These are phyloP conservation scores for Geophilus truncorum DNA, from an alignment of 2,888 invertebrate species.

Conservation along the genomic window DNA sequence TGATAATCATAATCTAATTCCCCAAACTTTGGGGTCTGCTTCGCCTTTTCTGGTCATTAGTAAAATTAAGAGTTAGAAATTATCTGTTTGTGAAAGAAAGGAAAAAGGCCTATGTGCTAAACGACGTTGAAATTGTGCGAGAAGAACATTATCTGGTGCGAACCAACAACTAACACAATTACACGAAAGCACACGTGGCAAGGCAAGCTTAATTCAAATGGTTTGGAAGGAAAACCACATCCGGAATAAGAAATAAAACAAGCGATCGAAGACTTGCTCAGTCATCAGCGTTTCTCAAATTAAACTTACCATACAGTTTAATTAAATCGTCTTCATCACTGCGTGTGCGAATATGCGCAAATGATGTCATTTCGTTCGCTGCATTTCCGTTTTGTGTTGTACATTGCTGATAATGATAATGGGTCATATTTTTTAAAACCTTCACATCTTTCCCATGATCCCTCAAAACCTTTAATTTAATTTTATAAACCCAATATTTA, in stretches of 20 bases:
- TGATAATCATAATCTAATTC: neutral
- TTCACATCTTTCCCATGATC: neutral
- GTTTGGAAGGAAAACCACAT: neutral
- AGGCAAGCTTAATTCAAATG: neutral
- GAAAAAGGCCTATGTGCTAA: neutral
- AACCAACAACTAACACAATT: constrained; percentile 8
- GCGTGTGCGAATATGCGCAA: neutral
- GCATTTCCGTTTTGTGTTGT: neutral
- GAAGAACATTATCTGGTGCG: constrained; percentile 10
- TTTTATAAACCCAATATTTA: no score
- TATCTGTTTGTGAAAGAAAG: neutral
- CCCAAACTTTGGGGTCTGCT: neutral
- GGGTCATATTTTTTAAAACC: neutral
- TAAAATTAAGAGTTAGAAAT: neutral
- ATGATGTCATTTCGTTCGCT: neutral
- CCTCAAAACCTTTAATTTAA: neutral
- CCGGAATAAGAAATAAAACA: constrained; percentile 10
- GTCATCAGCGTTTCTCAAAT: neutral
- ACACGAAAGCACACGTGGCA: neutral
- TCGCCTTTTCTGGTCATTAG: neutral
- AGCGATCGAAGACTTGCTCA: neutral
- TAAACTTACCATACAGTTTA: neutral
- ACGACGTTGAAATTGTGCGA: neutral
- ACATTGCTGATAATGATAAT: neutral
- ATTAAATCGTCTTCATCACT: neutral